Percentiles rank a stretch among this genome's conserved stretches.
phyloP scores from a whole-genome alignment of 2,113 vertebrate genomes.

The Tachycineta bicolor region DNA sequence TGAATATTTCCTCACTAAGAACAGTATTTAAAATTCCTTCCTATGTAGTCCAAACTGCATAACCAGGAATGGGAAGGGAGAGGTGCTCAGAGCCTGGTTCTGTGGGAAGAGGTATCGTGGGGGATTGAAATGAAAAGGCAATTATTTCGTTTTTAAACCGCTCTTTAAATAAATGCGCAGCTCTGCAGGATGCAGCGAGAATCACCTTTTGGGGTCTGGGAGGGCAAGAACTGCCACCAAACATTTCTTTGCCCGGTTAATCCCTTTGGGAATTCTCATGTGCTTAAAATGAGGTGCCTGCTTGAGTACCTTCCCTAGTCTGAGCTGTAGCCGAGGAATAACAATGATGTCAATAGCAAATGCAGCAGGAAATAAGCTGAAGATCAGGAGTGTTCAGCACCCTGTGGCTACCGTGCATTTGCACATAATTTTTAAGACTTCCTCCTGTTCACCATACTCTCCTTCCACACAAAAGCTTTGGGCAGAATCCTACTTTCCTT shows the following conservation, averaged over 20 bases:
- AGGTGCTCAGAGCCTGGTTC: not conserved
- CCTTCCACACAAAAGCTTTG: not conserved
- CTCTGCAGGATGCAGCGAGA: not conserved
- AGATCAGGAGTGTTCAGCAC: not conserved
- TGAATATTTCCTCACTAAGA: not conserved
- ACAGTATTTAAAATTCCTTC: not conserved
- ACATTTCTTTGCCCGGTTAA: not conserved
- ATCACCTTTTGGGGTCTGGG: not conserved
- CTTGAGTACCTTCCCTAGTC: not conserved
- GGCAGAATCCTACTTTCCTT: not conserved
- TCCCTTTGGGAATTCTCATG: constrained; percentile 27
- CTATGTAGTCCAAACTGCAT: not conserved
- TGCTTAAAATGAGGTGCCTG: constrained; percentile 18
- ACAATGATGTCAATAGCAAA: constrained; percentile 3
- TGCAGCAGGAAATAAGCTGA: not conserved
- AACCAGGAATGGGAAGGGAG: not conserved
- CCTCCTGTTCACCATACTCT: not conserved
- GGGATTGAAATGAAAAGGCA: not conserved
- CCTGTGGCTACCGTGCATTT: not conserved
- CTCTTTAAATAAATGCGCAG: not conserved
- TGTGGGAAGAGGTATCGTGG: not conserved
- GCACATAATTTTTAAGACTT: not conserved
- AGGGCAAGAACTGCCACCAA: not conserved
- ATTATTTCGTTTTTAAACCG: constrained; percentile 9
- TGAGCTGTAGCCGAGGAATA: not conserved